Evolutionary conservation across 2,888 invertebrate genomes (phyloP).

Genomic region (Hypsopygia costalis): DNA sequence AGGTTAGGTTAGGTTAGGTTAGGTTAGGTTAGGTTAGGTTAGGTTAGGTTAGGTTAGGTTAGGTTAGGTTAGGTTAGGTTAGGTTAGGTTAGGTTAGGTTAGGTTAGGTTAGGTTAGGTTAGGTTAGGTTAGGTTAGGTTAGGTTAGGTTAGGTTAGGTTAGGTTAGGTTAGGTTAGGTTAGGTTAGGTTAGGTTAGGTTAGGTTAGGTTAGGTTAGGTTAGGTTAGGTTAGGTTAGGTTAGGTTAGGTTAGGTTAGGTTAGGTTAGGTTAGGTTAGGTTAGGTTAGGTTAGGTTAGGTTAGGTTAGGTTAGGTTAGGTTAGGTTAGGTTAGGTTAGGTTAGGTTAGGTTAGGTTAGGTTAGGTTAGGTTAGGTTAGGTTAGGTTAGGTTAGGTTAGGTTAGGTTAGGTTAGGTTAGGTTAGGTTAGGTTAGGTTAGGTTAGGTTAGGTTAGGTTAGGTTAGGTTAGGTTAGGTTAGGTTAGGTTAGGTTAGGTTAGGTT

Average conservation of each 20-base stretch:
- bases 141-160: neutral
- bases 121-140: neutral
- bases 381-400: no score
- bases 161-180: neutral
- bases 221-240: neutral
- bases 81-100: neutral
- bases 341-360: no score
- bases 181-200: neutral
- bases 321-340: no score
- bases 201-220: neutral
- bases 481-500: no score
- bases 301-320: neutral
- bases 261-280: neutral
- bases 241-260: neutral
- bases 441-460: no score
- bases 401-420: no score
- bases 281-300: neutral
- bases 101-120: neutral
- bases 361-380: no score
- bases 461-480: no score
- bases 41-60: slow-evolving; percentile 19
- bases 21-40: slow-evolving; percentile 19
- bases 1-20: slow-evolving; percentile 21
- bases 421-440: no score
- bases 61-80: slow-evolving; percentile 10